Base-by-base conservation (phyloP, 2,797 vertebrate genomes). In the Gallinago solitaria region DNA sequence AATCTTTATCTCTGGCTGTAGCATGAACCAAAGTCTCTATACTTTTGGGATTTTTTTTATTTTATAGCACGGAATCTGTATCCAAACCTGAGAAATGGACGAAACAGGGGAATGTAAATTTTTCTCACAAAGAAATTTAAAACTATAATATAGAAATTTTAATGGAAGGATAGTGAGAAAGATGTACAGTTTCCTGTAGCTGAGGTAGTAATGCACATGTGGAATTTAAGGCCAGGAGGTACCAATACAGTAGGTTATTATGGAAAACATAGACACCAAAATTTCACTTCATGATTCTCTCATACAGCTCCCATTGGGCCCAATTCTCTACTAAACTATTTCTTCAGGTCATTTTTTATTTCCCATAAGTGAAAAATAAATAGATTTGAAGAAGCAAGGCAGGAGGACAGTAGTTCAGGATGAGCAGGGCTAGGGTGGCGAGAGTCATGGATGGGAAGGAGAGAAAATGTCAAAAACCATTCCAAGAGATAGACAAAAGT, bases 1-100 rank as follows among this genome's bases (percentile, higher is more conserved):
- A 94, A 73, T 91, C 54, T 84, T 88, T 48, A 13, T 76, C 23
- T 83, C 35, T 73, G 74, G 16, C 37, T 92, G 27, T 30, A 63
- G 65, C 27, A 39, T 2, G 39, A 96, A 47, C 45, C 15, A 48
- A 84, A 71, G 11, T 69, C 25, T 48, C n/a, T 61, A 7, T 6
- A 37, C 16, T 60, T 74, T 20, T 8, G 30, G 23, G 13, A n/a
- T 37, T 51, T 87, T 87, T n/a, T 37, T 50, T 12, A 5, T 84
- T 73, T 35, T 30, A 16, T 27, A 35, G 12, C 35, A 28, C 18
- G 74, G 35, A 47, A 79, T 30, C 12, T 1, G 3, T 19, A 45
- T 27, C 50, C 12, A 2, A 45, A 10, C 18, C 5, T 0, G 0
- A 92, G 53, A 41, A 74, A 80, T 4, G 18, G 11, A 19, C 5